phyloP scores from a whole-genome alignment of 2,113 vertebrate genomes.

The Zosterops hypoxanthus region DNA sequence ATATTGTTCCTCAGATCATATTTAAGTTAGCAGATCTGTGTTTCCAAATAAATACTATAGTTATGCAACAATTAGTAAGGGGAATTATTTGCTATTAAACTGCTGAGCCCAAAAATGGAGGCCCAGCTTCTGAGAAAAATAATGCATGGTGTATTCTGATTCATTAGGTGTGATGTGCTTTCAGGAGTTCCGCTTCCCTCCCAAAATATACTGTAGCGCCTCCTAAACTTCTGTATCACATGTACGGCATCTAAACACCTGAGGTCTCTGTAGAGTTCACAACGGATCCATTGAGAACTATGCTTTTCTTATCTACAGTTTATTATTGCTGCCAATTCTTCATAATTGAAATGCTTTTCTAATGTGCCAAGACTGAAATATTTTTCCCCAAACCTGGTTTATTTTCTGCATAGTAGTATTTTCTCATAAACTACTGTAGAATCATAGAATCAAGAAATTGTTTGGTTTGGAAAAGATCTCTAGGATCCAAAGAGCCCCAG shows the following conservation, averaged over 20 bases:
- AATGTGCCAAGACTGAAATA: not conserved
- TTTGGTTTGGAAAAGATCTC: not conserved
- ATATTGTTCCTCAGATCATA: not conserved
- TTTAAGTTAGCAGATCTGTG: not conserved
- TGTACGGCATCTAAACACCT: not conserved
- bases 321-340: not conserved
- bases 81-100: not conserved
- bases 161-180: not conserved
- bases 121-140: not conserved
- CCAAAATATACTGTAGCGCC: not conserved
- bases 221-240: not conserved
- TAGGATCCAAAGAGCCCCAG: not conserved
- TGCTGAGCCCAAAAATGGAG: not conserved
- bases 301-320: not conserved
- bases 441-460: not conserved
- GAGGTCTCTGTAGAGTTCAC: not conserved
- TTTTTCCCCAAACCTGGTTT: not conserved
- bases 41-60: not conserved
- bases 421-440: not conserved
- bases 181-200: not conserved
- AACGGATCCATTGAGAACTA: not conserved
- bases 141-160: not conserved
- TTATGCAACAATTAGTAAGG: not conserved
- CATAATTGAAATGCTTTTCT: not conserved
- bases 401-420: not conserved